Conservation (phyloP, 2,113 vertebrate species). For the Oceanites oceanicus region DNA sequence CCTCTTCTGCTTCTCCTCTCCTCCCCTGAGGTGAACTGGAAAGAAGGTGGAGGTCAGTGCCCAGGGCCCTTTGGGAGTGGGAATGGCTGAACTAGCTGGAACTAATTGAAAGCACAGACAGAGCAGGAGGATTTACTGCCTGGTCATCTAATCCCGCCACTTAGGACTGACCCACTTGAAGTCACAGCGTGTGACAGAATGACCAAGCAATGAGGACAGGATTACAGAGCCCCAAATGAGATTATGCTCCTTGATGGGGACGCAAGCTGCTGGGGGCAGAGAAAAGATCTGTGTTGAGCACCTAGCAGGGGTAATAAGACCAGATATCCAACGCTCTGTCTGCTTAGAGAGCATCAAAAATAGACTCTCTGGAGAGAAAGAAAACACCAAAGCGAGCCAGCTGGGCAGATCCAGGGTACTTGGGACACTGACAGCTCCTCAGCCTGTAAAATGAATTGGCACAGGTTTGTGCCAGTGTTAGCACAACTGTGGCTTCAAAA, state of each 20-base stretch:
- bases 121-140: not conserved
- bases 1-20: not conserved
- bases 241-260: not conserved
- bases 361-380: not conserved
- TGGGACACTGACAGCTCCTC: slow-evolving; percentile 33
- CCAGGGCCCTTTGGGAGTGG: not conserved
- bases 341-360: slow-evolving; percentile 19
- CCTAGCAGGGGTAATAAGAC: not conserved
- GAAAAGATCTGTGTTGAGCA: not conserved
- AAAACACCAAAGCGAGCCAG: not conserved
- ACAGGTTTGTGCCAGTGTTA: not conserved
- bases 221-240: not conserved
- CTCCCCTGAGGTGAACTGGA: not conserved
- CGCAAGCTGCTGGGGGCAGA: not conserved
- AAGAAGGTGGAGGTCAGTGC: not conserved
- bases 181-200: not conserved
- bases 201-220: slow-evolving; percentile 3
- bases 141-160: not conserved
- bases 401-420: not conserved
- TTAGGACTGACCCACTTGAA: slow-evolving; percentile 7
- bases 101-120: not conserved
- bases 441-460: slow-evolving; percentile 27
- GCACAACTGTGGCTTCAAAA: slow-evolving; percentile 27
- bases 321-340: not conserved
- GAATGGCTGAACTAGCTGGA: not conserved